Percentiles rank a stretch among this genome's conserved stretches.
These are phyloP conservation scores for Adelges cooleyi DNA, from an alignment of 1,140 invertebrate genomes.

Conservation along the genomic window DNA sequence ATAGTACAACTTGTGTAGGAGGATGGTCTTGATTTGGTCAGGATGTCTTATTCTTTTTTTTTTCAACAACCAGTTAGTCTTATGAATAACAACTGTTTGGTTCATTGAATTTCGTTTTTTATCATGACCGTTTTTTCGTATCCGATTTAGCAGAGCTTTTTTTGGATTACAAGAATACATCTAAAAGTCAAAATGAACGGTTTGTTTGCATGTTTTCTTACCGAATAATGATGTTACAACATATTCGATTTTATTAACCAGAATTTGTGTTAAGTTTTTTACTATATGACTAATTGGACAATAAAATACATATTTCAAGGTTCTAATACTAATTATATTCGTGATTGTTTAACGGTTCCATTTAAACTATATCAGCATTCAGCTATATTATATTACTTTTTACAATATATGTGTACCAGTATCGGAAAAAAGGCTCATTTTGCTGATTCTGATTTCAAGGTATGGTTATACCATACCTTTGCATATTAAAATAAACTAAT, in stretches of 20 bases:
- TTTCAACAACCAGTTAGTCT: constrained; percentile 23
- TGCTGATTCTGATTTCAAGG: too few relatives aligned
- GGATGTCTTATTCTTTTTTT: constrained; percentile 9
- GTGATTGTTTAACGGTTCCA: neutral
- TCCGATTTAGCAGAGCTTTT: neutral
- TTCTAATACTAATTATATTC: neutral
- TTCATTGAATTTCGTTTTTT: constrained; percentile 13
- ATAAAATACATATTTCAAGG: neutral
- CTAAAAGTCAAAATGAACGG: constrained; percentile 8
- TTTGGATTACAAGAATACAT: neutral
- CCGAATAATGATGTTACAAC: neutral
- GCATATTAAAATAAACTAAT: too few relatives aligned
- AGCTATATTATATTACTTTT: too few relatives aligned
- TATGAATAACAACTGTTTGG: neutral
- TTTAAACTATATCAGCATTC: neutral
- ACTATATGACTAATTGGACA: neutral
- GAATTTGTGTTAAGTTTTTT: neutral
- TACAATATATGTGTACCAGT: too few relatives aligned
- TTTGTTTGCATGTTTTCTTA: too few relatives aligned
- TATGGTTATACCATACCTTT: too few relatives aligned
- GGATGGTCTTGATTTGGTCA: constrained; percentile 11
- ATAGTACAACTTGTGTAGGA: constrained; percentile 23
- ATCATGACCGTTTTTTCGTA: neutral
- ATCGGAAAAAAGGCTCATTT: too few relatives aligned
- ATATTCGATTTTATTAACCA: neutral